Percentiles rank a stretch among this genome's conserved stretches.
Evolutionary conservation across 64 coral and sea anemone species (phyloP).

Genomic region (Orbicella faveolata): DNA sequence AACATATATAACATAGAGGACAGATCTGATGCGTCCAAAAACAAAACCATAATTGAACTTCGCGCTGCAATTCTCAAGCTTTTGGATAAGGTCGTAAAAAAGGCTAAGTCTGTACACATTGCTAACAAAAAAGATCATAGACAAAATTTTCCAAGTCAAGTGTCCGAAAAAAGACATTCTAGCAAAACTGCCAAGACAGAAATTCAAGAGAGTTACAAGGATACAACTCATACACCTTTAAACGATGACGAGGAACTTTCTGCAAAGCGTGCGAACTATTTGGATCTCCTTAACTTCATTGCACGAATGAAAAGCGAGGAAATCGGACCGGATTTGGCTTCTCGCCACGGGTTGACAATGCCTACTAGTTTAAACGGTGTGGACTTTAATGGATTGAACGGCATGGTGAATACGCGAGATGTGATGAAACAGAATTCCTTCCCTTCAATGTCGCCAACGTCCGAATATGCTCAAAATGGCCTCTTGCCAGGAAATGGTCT

Average conservation of each 20-base stretch:
- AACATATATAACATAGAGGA: neutral
- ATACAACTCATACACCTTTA: neutral
- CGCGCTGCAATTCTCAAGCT: constrained; percentile 5
- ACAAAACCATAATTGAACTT: constrained; percentile 13
- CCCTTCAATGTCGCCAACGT: neutral
- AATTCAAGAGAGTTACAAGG: neutral
- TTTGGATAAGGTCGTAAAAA: neutral
- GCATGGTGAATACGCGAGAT: neutral
- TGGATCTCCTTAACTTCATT: constrained; percentile 35
- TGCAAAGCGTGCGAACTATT: constrained; percentile 15
- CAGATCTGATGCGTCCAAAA: constrained; percentile 12
- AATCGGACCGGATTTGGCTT: neutral
- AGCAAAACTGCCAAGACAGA: neutral
- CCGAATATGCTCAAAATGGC: neutral
- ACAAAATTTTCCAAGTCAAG: neutral
- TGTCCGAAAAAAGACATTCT: neutral
- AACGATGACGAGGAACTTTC: neutral
- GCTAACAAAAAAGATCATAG: neutral
- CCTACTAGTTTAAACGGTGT: neutral
- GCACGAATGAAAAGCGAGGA: constrained; percentile 25
- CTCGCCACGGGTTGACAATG: neutral
- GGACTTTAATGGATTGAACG: neutral
- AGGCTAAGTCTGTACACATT: neutral
- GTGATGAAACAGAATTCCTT: neutral
- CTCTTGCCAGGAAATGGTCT: neutral